Evolutionary conservation across 2,797 vertebrate species (phyloP).

Genomic region (Gymnothorax reevesii): DNA sequence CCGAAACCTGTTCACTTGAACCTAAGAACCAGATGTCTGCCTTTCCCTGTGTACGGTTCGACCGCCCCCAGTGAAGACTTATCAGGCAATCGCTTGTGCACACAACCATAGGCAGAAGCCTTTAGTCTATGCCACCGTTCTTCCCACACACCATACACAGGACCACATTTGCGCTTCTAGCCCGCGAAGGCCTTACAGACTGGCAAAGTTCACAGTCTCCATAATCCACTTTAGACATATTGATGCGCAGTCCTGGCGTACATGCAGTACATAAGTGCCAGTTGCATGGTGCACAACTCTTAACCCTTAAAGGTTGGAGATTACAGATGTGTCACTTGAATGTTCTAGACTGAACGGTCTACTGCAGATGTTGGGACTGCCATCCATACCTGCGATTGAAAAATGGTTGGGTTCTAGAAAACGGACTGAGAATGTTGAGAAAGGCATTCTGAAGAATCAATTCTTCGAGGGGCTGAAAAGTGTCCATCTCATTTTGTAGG

Average conservation of each 20-base stretch:
- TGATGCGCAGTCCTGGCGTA: not conserved
- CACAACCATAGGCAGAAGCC: not conserved
- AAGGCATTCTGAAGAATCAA: not conserved
- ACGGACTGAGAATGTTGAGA: not conserved
- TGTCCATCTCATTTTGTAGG: conserved; percentile 14
- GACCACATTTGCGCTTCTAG: conserved; percentile 8
- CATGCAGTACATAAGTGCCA: not conserved
- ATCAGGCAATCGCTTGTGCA: not conserved
- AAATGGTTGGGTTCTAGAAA: not conserved
- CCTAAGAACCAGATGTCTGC: conserved; percentile 16
- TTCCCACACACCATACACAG: not conserved
- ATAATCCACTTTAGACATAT: not conserved
- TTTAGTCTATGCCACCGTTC: not conserved
- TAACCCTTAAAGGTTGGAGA: not conserved
- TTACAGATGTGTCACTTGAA: not conserved
- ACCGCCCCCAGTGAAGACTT: not conserved
- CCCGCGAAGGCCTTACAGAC: conserved; percentile 17
- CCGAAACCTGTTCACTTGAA: not conserved
- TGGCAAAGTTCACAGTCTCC: not conserved
- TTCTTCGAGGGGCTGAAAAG: not conserved
- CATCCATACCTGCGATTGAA: not conserved
- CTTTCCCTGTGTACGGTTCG: not conserved
- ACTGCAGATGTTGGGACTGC: not conserved
- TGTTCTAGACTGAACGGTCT: not conserved
- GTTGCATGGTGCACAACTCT: not conserved